Evolutionary conservation across 2,113 vertebrate genomes (phyloP), one percentile per base, ranked within the genome.

Genomic region (Xenopus borealis): DNA sequence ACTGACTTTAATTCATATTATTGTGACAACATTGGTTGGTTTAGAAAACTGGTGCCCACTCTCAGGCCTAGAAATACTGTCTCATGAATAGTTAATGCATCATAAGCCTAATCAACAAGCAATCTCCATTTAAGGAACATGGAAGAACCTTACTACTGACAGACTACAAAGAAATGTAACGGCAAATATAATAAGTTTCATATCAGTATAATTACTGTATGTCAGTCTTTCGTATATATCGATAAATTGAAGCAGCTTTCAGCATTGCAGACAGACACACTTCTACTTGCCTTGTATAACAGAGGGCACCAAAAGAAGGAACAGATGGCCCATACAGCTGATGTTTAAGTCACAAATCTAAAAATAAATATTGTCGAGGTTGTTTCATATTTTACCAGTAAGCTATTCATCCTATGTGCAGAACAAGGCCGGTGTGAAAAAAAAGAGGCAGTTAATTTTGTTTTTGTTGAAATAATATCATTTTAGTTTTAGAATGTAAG

Each of bases 381-480:
- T 81, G 81, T 69, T 65, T 79, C 5, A 0, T 0, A 18, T 63
- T 23, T 74, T 44, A 78, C 69, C 80, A 85, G 82, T 52, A 83
- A 83, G 80, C 46, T 76, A 72, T 86, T 81, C 79, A 75, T 80
- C 67, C 66, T 76, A 79, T 71, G 72, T 79, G 79, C 83, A 70
- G 79, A 83, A 80, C 71, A 72, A 87, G 89, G 82, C 68, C 82
- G 83, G 82, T 84, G 84, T 88, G 86, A 81, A 85, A 86, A 89
- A 61, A 69, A 75, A 11, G 6, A 83, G 86, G 86, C 85, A 80
- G 86, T 92, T 91, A 91, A 92, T 92, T 92, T 84, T 91, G 88
- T 87, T 93, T 55, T 90, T 89, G 89, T 91, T 88, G 88, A 89
- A 92, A 90, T 92, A 85, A 93, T 93, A 93, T 92, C 90, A 91